Percentiles rank a stretch among this genome's conserved stretches.
phyloP scores from a whole-genome alignment of 2,113 vertebrate genomes.

The Pomatostomus ruficeps region DNA sequence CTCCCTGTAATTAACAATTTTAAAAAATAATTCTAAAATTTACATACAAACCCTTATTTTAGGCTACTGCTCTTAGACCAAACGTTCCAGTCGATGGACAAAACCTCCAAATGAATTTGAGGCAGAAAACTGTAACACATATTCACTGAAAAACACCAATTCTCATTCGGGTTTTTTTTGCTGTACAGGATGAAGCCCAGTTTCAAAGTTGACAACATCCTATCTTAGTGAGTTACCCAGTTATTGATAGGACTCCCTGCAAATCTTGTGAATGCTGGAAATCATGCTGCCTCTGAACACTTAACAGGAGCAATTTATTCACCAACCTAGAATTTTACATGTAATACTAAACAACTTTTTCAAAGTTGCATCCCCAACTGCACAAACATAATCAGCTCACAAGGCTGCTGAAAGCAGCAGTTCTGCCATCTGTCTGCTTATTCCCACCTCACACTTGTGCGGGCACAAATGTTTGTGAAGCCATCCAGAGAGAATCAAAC shows the following conservation, averaged over 20 bases:
- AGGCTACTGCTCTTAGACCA: neutral
- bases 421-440: slow-evolving; percentile 63
- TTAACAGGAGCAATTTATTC: neutral
- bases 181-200: neutral
- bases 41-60: neutral
- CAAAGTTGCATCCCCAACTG: slow-evolving; percentile 28
- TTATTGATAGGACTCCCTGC: neutral
- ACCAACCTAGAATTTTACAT: neutral
- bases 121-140: neutral
- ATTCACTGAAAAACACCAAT: neutral
- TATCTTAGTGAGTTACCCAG: neutral
- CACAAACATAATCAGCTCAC: slow-evolving; percentile 53
- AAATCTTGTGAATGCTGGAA: neutral
- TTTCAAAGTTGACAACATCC: neutral
- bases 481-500: neutral
- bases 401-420: slow-evolving; percentile 59
- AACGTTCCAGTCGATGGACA: neutral
- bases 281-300: neutral
- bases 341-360: slow-evolving; percentile 7
- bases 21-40: neutral
- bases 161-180: neutral
- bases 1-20: neutral
- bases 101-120: neutral
- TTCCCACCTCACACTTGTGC: slow-evolving; percentile 43
- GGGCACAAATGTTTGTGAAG: slow-evolving; percentile 35